Base-by-base conservation (phyloP, 2,888 invertebrate species). In the Drosophila percnosoma region DNA sequence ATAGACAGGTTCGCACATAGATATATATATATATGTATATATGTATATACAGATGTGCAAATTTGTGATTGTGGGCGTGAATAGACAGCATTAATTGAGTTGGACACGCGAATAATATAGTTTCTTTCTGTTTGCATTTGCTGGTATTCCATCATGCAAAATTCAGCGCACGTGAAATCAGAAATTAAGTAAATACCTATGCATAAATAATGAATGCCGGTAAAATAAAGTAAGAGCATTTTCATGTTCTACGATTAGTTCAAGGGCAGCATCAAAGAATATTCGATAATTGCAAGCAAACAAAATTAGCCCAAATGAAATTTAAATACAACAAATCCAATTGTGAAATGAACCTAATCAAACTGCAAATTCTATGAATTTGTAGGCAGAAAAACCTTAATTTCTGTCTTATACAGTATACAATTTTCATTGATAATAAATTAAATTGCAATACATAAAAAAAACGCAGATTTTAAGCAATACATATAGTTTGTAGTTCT, bases 11-110 rank as follows among this genome's bases (percentile, higher is more conserved):
- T 24, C 34, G 10, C 21, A 55, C 55, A 52, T 18, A 49, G 33
- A 45, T 36, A 53, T n/a, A 57, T 15, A 34, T 15, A 40, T 21
- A 27, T 27, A 27, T 27, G 0, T 27, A 57, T 27, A 48, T 15
- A 48, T 21, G n/a, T 45, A n/a, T 10, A 36, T n/a, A 36, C 7
- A 61, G 5, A 49, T 6, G 31, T 15, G 15, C 4, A 34, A 15
- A 51, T 21, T 53, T 11, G 10, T 42, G 27, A 2, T 34, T 24
- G 54, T 38, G 18, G 24, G 15, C 15, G 45, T 45, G 45, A 45
- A 45, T 34, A 15, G 52, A 21, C 36, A 48, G 49, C 58, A 49
- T 80, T 83, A 81, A 83, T 81, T 81, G 81, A 77, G 60, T 60
- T 73, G 65, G 66, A 80, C 82, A 79, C 59, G 63, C 60, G 68